Percentiles rank a stretch among this genome's conserved stretches.
phyloP scores from a whole-genome alignment of 2,113 vertebrate species.

The Tachuris rubrigastra region DNA sequence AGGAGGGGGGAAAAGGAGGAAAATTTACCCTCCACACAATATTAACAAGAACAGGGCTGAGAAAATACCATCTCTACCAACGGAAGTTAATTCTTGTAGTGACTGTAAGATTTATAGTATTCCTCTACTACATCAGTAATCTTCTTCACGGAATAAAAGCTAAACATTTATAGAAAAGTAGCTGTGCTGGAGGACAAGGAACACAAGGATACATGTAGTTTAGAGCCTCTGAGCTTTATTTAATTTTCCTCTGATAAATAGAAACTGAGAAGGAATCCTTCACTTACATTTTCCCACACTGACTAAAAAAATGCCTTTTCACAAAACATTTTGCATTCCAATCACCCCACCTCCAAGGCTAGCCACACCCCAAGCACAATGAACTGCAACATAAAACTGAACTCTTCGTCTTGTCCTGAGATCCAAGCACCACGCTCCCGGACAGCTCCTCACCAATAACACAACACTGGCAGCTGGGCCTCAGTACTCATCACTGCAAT shows the following conservation, averaged over 20 bases:
- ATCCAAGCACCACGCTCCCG: neutral
- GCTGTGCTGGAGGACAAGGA: neutral
- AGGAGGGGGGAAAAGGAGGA: fast-evolving
- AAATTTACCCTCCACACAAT: neutral
- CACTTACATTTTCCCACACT: neutral
- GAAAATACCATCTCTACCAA: neutral
- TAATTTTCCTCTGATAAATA: neutral
- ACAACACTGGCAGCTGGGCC: conserved; percentile 2
- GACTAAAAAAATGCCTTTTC: neutral
- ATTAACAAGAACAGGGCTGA: conserved; percentile 4
- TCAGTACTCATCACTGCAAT: neutral
- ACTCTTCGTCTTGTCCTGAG: neutral
- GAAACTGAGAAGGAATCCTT: neutral
- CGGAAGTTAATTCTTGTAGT: conserved; percentile 15
- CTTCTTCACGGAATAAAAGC: conserved; percentile 31
- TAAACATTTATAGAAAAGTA: conserved; percentile 21
- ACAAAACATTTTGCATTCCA: neutral
- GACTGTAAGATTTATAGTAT: neutral
- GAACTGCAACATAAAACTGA: neutral
- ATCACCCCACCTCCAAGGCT: neutral
- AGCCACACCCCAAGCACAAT: conserved; percentile 13
- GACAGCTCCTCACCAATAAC: neutral
- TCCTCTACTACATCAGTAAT: conserved; percentile 25
- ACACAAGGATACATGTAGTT: neutral
- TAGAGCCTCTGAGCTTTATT: neutral